Evolutionary conservation across 2,888 invertebrate species (phyloP).

Genomic region (Unio pictorum): DNA sequence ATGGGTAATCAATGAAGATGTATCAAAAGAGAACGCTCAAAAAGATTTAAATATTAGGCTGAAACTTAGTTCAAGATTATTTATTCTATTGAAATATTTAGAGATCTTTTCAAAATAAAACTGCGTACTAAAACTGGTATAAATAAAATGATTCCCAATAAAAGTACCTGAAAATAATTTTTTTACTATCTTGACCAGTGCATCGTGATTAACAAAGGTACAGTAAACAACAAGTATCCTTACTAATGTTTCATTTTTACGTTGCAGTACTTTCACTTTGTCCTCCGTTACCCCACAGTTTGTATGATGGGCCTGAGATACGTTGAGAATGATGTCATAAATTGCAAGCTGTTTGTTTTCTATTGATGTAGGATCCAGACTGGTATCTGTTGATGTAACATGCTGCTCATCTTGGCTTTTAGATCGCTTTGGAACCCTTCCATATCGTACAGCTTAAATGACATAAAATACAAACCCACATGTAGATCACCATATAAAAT

Average conservation of each 20-base stretch:
- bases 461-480: background rate
- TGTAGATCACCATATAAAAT: too few relatives aligned
- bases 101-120: too few relatives aligned
- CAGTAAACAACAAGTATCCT: slow-evolving; percentile 26
- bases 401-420: slow-evolving; percentile 81
- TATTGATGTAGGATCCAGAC: slow-evolving; percentile 54
- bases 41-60: too few relatives aligned
- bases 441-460: slow-evolving; percentile 86
- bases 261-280: slow-evolving; percentile 80
- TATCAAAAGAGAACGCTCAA: too few relatives aligned
- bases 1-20: too few relatives aligned
- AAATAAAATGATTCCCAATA: too few relatives aligned
- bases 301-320: slow-evolving; percentile 86
- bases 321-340: slow-evolving; percentile 85
- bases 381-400: slow-evolving; percentile 61
- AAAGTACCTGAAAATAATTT: background rate
- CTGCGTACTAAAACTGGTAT: too few relatives aligned
- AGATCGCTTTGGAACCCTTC: slow-evolving; percentile 93
- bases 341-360: slow-evolving; percentile 77
- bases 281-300: slow-evolving; percentile 93
- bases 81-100: too few relatives aligned
- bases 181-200: background rate
- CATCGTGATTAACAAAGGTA: background rate
- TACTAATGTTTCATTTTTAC: slow-evolving; percentile 80
- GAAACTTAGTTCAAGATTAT: too few relatives aligned